phyloP scores from a whole-genome alignment of 2,888 invertebrate genomes.

The Itoplectis maculator region DNA sequence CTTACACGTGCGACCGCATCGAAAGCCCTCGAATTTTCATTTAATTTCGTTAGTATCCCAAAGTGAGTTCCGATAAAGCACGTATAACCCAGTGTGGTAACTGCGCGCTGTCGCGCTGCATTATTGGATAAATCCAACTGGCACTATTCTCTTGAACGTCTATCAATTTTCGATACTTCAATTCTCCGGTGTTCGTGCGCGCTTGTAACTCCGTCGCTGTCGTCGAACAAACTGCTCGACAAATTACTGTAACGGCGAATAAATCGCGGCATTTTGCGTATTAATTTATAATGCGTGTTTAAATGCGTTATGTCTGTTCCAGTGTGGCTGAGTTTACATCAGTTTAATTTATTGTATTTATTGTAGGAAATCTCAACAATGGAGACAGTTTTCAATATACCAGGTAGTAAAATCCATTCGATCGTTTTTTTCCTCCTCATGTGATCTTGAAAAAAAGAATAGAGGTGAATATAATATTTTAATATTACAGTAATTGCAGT shows the following conservation, averaged over 20 bases:
- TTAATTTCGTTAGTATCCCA: constrained; percentile 56
- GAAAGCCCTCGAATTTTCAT: constrained; percentile 53
- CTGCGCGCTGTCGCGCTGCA: background rate
- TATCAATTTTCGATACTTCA: constrained; percentile 66
- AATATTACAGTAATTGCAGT: no score
- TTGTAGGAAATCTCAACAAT: background rate
- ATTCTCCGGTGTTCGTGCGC: constrained; percentile 52
- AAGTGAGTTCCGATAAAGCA: constrained; percentile 9
- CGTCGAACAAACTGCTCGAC: constrained; percentile 4
- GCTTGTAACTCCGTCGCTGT: constrained; percentile 12
- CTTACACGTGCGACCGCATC: constrained; percentile 19
- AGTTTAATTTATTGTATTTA: background rate
- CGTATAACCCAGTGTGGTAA: background rate
- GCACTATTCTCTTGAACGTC: constrained; percentile 48
- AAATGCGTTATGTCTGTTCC: background rate
- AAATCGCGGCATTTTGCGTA: constrained; percentile 41
- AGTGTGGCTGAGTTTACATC: background rate
- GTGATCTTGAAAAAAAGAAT: no score
- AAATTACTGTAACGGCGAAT: constrained; percentile 50
- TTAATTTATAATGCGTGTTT: constrained; percentile 18
- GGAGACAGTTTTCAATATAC: no score
- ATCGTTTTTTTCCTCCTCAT: no score
- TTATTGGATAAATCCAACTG: constrained; percentile 46
- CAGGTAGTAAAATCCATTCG: no score
- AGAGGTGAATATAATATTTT: no score